Evolutionary conservation across 2,797 vertebrate genomes (phyloP).

Genomic region (Dendrocincla fuliginosa): DNA sequence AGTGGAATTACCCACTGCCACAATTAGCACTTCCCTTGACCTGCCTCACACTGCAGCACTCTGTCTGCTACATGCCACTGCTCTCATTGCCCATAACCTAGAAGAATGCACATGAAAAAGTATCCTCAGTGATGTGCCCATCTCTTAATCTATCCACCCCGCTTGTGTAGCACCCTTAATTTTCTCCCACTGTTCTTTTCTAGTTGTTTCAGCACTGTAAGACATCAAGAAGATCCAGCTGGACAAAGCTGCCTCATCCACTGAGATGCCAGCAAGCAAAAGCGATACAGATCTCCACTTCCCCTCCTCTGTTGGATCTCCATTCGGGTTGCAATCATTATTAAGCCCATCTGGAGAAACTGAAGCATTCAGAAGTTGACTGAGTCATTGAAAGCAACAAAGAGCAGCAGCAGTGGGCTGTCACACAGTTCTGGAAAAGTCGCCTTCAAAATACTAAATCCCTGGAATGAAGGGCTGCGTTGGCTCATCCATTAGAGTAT

Average conservation of each 20-base stretch:
- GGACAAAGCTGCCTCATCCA: not conserved
- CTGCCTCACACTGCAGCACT: not conserved
- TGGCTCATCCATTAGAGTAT: not conserved
- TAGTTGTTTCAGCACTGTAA: not conserved
- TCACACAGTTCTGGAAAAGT: not conserved
- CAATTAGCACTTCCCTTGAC: not conserved
- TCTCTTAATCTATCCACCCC: not conserved
- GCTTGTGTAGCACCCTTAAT: not conserved
- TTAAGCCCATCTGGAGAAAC: not conserved
- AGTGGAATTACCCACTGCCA: not conserved
- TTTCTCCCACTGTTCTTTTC: not conserved
- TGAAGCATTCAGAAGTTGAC: not conserved
- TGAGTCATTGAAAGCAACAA: conserved; percentile 11
- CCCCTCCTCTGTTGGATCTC: not conserved
- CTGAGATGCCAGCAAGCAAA: not conserved
- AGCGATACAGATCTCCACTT: not conserved
- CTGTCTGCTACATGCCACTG: not conserved
- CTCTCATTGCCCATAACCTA: not conserved
- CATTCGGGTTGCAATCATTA: not conserved
- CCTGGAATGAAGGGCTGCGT: not conserved
- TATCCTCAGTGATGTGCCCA: not conserved
- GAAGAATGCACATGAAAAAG: not conserved
- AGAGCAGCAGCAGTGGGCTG: not conserved
- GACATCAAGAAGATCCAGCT: not conserved
- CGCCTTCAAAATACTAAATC: not conserved